Evolutionary conservation across 2,888 invertebrate genomes (phyloP).

Genomic region (Cataglyphis altisquamis): DNA sequence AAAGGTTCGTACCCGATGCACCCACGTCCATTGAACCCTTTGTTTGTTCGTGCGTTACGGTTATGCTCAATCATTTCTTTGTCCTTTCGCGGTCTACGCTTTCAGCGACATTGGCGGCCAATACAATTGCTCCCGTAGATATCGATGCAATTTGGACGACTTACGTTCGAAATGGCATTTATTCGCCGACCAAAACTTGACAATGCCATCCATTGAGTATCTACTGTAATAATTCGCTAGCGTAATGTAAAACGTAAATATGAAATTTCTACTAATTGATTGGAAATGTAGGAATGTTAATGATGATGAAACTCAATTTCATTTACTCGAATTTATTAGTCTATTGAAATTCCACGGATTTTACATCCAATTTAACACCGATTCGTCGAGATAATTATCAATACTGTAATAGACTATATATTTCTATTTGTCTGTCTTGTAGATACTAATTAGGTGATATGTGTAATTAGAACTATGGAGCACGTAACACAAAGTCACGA

Average conservation of each 20-base stretch:
- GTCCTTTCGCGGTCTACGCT: conserved; percentile 29
- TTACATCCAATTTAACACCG: not conserved
- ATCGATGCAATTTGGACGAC: conserved; percentile 2
- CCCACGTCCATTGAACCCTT: conserved; percentile 28
- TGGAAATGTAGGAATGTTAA: not conserved
- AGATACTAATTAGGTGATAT: conserved; percentile 18
- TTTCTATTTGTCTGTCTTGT: not conserved
- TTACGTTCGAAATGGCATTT: conserved; percentile 8
- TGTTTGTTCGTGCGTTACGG: conserved; percentile 60
- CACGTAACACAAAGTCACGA: not conserved
- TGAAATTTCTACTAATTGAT: not conserved
- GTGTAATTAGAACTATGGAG: conserved; percentile 17
- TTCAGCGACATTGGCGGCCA: conserved; percentile 11
- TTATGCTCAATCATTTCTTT: conserved; percentile 48
- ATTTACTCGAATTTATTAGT: not conserved
- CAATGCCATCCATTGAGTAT: not conserved
- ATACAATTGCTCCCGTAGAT: conserved; percentile 22
- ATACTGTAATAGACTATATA: conserved; percentile 4
- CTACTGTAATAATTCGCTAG: not conserved
- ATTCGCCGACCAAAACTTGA: not conserved
- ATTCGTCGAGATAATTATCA: not conserved
- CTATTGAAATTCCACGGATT: conserved; percentile 4
- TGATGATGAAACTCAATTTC: not conserved
- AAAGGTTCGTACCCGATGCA: conserved; percentile 37
- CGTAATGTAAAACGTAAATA: not conserved